Evolutionary conservation across 2,888 invertebrate species (phyloP), one percentile per base, ranked within the genome.

Genomic region (Tyria jacobaeae): DNA sequence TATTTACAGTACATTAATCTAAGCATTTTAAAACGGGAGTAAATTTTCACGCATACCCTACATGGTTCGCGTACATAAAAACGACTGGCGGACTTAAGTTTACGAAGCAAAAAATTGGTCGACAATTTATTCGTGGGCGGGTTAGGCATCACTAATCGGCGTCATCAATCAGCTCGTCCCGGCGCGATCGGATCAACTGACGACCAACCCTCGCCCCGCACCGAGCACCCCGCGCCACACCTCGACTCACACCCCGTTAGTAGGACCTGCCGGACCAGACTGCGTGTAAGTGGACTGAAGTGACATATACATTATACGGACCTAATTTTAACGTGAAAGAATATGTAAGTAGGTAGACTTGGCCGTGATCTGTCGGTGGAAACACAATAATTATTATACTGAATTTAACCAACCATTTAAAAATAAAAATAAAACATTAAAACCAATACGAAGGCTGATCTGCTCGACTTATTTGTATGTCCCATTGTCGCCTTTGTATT

Each of bases 141-240:
- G 88, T 85, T 89, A 90, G 90, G 89, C 91, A 91, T 91, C 93
- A 90, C 92, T 93, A 93, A 94, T 93, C 93, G 93, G 88, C 86
- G 89, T 91, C 92, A 94, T 94, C 93, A 93, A 94, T 94, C 93
- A 93, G 91, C 85, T 85, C 79, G 86, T 83, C 82, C 78, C 84
- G 76, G 83, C 80, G 77, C 88, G 89, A 91, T 91, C 90, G 89
- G 91, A 91, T 91, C 91, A 87, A 89, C 89, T 88, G 90, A 89
- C 90, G 90, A 88, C 89, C 89, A 79, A 78, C 66, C 68, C 63
- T 50, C 57, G 12, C 75, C 80, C 70, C 69, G 60, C 70, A 64
- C 75, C 80, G 70, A 68, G 60, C 70, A 64, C 74, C 68, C 57
- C 71, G 61, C 73, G 71, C 79, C 76, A 71, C 74, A 73, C 70